Conservation (phyloP, 2,888 invertebrate species). For the Esperia sulphurella region DNA sequence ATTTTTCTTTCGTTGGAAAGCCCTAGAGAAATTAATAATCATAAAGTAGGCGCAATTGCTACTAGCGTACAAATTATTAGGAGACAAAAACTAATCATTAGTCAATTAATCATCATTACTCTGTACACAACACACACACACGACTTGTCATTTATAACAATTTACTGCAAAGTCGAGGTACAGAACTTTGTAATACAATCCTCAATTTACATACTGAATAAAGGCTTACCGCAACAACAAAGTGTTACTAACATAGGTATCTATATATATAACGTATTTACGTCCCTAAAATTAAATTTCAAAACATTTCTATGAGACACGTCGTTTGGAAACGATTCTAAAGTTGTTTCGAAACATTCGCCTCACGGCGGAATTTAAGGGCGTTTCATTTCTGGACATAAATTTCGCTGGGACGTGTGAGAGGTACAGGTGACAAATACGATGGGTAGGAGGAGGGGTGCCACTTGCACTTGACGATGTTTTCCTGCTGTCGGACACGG, state of each 20-base stretch:
- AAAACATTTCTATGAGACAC: slow-evolving; percentile 6
- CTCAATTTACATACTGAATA: no score
- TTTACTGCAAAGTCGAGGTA: no score
- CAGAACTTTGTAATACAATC: no score
- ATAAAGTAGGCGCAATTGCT: not conserved
- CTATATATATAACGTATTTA: no score
- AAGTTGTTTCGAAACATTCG: not conserved
- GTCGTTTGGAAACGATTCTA: slow-evolving; percentile 6
- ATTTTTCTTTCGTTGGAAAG: no score
- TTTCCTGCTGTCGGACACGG: not conserved
- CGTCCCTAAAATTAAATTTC: slow-evolving; percentile 12
- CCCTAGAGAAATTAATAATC: no score
- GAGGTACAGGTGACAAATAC: slow-evolving; percentile 29
- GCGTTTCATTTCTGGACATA: slow-evolving; percentile 26
- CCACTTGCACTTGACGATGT: not conserved
- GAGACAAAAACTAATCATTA: no score
- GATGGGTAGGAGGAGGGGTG: slow-evolving; percentile 2
- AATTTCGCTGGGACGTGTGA: slow-evolving; percentile 19
- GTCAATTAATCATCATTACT: no score
- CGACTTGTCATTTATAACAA: no score
- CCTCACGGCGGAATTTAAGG: not conserved
- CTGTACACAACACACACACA: no score
- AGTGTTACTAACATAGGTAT: no score
- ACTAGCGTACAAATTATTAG: not conserved
- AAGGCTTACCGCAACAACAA: no score